These are phyloP conservation scores for Enteromius unitaeniatus DNA, from an alignment of 2,797 vertebrate species.

Conservation along the genomic window DNA sequence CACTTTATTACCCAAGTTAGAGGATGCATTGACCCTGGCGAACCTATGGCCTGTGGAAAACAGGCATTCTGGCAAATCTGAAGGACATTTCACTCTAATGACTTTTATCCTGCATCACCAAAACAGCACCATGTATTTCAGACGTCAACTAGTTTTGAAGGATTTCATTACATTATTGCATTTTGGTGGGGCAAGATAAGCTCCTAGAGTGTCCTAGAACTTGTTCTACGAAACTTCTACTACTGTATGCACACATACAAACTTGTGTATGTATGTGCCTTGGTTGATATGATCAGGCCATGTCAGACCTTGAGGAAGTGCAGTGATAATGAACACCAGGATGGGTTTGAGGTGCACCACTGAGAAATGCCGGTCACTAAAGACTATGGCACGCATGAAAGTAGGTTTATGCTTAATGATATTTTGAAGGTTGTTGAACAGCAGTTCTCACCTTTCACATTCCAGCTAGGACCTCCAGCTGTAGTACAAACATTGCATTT, in stretches of 20 bases:
- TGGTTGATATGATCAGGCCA: constrained; percentile 54
- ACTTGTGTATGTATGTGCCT: constrained; percentile 64
- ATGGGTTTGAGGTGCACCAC: constrained; percentile 74
- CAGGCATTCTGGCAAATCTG: neutral
- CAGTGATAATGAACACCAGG: constrained; percentile 76
- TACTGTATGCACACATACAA: constrained; percentile 62
- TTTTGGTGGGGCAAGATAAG: neutral
- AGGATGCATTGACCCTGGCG: constrained; percentile 60
- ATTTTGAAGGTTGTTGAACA: constrained; percentile 72
- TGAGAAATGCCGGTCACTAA: constrained; percentile 57
- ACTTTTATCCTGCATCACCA: neutral
- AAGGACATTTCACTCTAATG: neutral
- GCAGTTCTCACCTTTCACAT: constrained; percentile 84
- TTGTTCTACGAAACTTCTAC: constrained; percentile 57
- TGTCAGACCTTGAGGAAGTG: constrained; percentile 62
- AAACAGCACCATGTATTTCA: neutral
- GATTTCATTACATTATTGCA: constrained; percentile 9
- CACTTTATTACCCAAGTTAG: constrained; percentile 53
- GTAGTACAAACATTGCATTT: constrained; percentile 81
- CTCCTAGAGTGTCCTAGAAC: neutral
- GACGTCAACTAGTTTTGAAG: neutral
- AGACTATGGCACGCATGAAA: constrained; percentile 75
- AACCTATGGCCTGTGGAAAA: constrained; percentile 53
- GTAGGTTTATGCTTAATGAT: constrained; percentile 76
- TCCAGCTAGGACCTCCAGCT: constrained; percentile 87